Base-by-base conservation (phyloP, 2,888 invertebrate species). In the Clitarchus hookeri region DNA sequence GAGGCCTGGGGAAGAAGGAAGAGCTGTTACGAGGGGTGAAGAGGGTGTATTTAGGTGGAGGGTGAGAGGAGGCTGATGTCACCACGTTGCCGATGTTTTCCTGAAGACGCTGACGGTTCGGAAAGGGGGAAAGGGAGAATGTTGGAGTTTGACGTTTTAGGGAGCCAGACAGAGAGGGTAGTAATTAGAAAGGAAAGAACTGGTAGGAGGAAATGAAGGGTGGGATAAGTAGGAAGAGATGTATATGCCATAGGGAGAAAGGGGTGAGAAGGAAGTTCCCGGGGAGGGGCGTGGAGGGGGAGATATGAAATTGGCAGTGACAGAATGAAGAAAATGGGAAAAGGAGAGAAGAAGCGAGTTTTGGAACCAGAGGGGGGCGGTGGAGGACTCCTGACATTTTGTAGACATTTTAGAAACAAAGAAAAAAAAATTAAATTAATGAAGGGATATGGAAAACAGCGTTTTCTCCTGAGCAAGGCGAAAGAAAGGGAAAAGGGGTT, bases 131-230 rank as follows among this genome's bases (percentile, higher is more conserved):
- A 82, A 26, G 25, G 36, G 82, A 82, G 27, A 13, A 13, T 16
- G 36, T 23, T 11, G 44, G 82, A n/a, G 27, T 44, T 27, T 27
- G 82, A 82, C 82, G 82, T 82, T 23, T 82, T 19, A 83, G 85
- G 78, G 86, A 78, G 85, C 36, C 79, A 86, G 88, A 88, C 84
- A 87, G 88, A 88, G 87, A 87, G 87, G 87, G 87, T 87, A 87
- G 87, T 88, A 88, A 88, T 88, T 88, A 88, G 88, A 88, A 88
- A 88, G 87, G 87, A 88, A 88, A 87, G 87, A 86, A 85, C 44
- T 8, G n/a, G 86, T 44, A 79, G 83, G 82, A 82, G 82, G 44
- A 82, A 27, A 78, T 82, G 82, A 26, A 44, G 82, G 82, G 82
- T 82, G 27, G 82, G 82, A 27, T 82, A 82, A 82, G 82, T 82